These are phyloP conservation scores for Eulacestoma nigropectus DNA, from an alignment of 2,113 vertebrate genomes.

Conservation along the genomic window DNA sequence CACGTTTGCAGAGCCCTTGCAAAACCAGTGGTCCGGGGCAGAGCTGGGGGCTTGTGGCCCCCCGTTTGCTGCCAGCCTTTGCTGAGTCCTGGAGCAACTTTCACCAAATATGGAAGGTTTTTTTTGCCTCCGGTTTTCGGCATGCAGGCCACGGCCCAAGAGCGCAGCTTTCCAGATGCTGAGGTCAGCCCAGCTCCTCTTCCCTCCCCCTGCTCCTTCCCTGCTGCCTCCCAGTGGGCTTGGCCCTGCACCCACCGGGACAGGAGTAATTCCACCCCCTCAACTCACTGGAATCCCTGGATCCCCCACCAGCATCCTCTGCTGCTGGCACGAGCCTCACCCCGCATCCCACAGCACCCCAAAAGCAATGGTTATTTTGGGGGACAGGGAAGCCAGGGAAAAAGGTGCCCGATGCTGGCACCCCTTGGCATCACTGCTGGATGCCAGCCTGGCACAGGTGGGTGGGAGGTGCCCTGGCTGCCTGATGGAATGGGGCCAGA, in stretches of 20 bases:
- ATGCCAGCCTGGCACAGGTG: background rate
- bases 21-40: background rate
- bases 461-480: background rate
- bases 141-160: constrained; percentile 77
- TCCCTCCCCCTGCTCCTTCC: background rate
- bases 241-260: background rate
- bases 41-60: background rate
- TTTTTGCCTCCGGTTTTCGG: constrained; percentile 75
- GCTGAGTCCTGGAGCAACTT: constrained; percentile 64
- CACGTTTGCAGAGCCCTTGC: background rate
- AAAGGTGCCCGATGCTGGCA: fast-evolving
- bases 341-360: background rate
- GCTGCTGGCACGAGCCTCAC: background rate
- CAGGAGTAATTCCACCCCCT: background rate
- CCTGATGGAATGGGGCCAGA: background rate
- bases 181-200: constrained; percentile 67
- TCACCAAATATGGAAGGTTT: constrained; percentile 86
- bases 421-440: background rate
- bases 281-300: background rate
- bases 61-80: background rate
- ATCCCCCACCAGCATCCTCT: background rate
- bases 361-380: background rate
- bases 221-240: background rate
- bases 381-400: background rate
- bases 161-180: constrained; percentile 77